Conservation (phyloP, 1,140 invertebrate species). For the Eufriesea mexicana region DNA sequence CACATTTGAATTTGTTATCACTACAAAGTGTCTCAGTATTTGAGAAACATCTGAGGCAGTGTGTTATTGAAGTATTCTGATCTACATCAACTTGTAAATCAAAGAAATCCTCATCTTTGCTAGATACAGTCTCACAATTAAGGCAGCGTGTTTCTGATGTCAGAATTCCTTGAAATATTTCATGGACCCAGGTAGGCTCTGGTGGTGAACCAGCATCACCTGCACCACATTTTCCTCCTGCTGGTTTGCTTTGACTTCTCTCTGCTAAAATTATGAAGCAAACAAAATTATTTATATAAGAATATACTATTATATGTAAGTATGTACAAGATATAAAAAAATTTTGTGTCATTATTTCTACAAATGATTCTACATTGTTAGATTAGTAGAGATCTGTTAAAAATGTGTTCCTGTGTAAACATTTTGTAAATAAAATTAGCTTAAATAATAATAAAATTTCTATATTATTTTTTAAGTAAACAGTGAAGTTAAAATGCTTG, state of each 20-base stretch:
- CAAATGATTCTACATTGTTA: no score
- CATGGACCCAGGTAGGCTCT: slow-evolving; percentile 99
- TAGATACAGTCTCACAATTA: slow-evolving; percentile 99
- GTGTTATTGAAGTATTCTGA: slow-evolving; percentile 99
- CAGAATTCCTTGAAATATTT: slow-evolving; percentile 99
- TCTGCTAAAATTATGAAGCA: slow-evolving; percentile 84
- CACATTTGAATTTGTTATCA: slow-evolving; percentile 99
- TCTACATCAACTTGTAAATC: slow-evolving; percentile 99
- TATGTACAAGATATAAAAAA: neutral
- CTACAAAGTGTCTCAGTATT: slow-evolving; percentile 99
- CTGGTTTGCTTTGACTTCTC: slow-evolving; percentile 87
- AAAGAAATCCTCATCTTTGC: slow-evolving; percentile 99
- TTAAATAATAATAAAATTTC: no score
- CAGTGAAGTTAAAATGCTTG: no score
- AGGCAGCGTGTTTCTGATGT: slow-evolving; percentile 99
- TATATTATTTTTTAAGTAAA: no score
- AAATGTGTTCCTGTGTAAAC: no score
- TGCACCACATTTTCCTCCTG: slow-evolving; percentile 77
- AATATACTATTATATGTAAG: slow-evolving; percentile 1
- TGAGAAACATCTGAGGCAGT: slow-evolving; percentile 98
- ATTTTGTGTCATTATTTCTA: no score
- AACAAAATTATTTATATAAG: neutral
- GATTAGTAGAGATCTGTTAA: no score
- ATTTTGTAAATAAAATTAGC: no score
- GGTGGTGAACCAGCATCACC: slow-evolving; percentile 83